These are phyloP conservation scores for Caenorhabditis doughertyi DNA, from an alignment of 2,888 invertebrate species.

Conservation along the genomic window DNA sequence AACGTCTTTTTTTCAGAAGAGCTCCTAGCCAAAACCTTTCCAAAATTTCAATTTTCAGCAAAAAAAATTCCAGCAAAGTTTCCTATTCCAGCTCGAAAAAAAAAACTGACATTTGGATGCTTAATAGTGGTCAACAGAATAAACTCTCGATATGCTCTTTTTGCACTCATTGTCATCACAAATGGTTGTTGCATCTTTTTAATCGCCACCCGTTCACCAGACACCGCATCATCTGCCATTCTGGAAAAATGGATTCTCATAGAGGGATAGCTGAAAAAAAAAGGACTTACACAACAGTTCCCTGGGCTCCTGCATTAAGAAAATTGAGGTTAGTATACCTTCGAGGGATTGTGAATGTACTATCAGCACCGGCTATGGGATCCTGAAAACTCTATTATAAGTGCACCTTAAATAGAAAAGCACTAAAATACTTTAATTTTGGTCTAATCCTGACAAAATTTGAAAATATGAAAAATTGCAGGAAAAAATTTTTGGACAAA, in stretches of 20 bases:
- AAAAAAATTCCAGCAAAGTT: not conserved
- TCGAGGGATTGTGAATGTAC: slow-evolving; percentile 66
- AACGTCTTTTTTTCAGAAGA: too few species aligned
- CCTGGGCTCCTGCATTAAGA: slow-evolving; percentile 75
- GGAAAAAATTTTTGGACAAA: too few species aligned
- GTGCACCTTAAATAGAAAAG: not conserved
- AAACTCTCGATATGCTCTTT: slow-evolving; percentile 99
- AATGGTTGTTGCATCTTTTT: slow-evolving; percentile 99
- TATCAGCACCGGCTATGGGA: slow-evolving; percentile 47
- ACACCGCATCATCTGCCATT: slow-evolving; percentile 96
- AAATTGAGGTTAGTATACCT: slow-evolving; percentile 70
- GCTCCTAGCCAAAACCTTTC: too few species aligned
- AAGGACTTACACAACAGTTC: slow-evolving; percentile 73
- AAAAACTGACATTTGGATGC: slow-evolving; percentile 95
- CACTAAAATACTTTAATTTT: not conserved
- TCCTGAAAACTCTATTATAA: slow-evolving; percentile 26
- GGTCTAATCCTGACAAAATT: not conserved
- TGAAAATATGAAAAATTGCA: too few species aligned
- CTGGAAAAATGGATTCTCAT: slow-evolving; percentile 85
- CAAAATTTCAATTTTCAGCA: too few species aligned
- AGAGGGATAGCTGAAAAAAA: slow-evolving; percentile 5
- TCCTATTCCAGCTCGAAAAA: not conserved
- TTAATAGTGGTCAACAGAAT: slow-evolving; percentile 99
- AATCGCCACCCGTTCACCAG: slow-evolving; percentile 95
- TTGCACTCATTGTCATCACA: slow-evolving; percentile 99